Conservation (phyloP, 1,140 invertebrate genomes). For the Cheumatopsyche charites region DNA sequence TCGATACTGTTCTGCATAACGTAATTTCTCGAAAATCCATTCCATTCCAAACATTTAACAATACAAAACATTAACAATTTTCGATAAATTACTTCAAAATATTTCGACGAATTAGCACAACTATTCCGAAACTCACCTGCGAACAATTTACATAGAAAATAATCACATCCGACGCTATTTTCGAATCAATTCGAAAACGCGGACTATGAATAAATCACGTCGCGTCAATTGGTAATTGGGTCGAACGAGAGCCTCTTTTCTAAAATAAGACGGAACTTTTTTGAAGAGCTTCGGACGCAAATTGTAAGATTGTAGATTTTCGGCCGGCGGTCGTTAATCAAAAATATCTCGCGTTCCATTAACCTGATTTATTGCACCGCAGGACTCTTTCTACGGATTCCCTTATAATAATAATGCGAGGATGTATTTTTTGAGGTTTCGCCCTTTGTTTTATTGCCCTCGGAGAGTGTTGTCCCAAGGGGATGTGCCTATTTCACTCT, state of each 20-base stretch:
- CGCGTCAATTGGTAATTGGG: constrained; percentile 25
- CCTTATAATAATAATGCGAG: not conserved
- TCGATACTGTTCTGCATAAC: too few relatives aligned
- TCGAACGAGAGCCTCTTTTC: not conserved
- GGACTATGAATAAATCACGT: constrained; percentile 1
- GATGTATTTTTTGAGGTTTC: not conserved
- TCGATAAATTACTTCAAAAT: too few relatives aligned
- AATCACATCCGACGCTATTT: too few relatives aligned
- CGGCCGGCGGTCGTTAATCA: constrained; percentile 38
- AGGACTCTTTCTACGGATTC: constrained; percentile 11
- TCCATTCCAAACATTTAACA: too few relatives aligned
- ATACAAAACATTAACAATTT: too few relatives aligned
- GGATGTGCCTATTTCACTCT: not conserved
- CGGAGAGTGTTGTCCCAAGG: constrained; percentile 1
- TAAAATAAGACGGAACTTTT: not conserved
- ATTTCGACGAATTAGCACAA: too few relatives aligned
- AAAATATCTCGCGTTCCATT: constrained; percentile 43
- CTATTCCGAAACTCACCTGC: too few relatives aligned
- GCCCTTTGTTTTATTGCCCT: constrained; percentile 15
- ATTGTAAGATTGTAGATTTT: constrained; percentile 28
- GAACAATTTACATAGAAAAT: too few relatives aligned
- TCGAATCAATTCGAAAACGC: too few relatives aligned
- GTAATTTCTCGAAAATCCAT: too few relatives aligned
- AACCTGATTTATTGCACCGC: constrained; percentile 41
- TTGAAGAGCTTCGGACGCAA: not conserved